Evolutionary conservation across 1,140 invertebrate species (phyloP), one percentile per base, ranked within the genome.

Genomic region (Cydia strobilella): DNA sequence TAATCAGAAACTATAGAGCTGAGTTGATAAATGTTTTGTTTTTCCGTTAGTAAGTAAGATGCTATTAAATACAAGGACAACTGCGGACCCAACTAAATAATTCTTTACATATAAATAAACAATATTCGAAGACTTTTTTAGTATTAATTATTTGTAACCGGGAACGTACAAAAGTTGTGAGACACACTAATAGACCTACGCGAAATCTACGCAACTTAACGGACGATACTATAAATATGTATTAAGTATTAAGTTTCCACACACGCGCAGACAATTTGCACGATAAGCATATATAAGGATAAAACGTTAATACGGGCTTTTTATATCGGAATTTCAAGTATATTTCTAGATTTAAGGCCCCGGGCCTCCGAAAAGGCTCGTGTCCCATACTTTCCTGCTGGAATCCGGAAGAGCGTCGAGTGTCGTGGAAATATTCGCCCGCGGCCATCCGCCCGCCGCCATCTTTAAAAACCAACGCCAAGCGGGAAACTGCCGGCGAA

Each of bases 391-490:
- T 35, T 35, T 18, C 27, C 27, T n/a, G 35, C 65, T 35, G 65
- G 42, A 23, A 72, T 27, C 71, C 71, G 71, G 71, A 72, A 48
- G 42, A 25, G 71, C 18, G 27, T 51, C 7, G 42, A 72, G 71
- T 42, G 71, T 72, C 71, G 39, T 72, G 71, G 71, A 72, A 72
- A 72, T 51, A 72, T 72, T 72, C 71, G 71, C 71, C 71, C n/a
- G 71, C 71, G 45, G 71, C 39, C 71, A n/a, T 51, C 71, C 66
- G 66, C 39, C 35, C 15, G 31, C 5, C 35, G 71, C 71, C 71
- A 51, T 72, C 71, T 72, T 72, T 39, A 13, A 48, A n/a, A 35
- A 35, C 27, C 27, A 69, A 35, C 31, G 65, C 27, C 27, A 69
- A 42, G 65, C 65, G 65, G 65, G 65, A 69, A 69, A 35, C 65